A percentile compares a stretch with the other conserved stretches of the same genome.
Conservation (phyloP, 2,888 invertebrate species). For the Drosophila falleni region DNA sequence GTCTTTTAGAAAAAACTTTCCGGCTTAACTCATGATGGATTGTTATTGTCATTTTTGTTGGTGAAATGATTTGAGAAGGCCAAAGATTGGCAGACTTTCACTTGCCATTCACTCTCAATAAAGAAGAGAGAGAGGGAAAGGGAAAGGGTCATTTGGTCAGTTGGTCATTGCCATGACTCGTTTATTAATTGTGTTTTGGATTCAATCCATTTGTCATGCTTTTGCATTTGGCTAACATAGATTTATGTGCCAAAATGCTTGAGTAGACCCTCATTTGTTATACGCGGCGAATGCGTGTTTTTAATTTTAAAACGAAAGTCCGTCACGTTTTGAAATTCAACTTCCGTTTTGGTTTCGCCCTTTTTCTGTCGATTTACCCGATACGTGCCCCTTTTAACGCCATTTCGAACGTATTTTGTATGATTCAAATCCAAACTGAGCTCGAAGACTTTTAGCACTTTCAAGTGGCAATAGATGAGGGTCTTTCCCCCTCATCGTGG, state of each 20-base stretch:
- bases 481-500: slow-evolving; percentile 5
- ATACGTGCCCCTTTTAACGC: slow-evolving; percentile 55
- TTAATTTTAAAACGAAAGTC: slow-evolving; percentile 53
- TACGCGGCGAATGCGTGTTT: slow-evolving; percentile 73
- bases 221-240: slow-evolving; percentile 41
- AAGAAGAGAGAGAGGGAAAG: background rate
- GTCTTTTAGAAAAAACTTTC: slow-evolving; percentile 23
- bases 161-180: slow-evolving; percentile 54
- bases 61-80: slow-evolving; percentile 18
- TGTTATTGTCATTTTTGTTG: slow-evolving; percentile 33
- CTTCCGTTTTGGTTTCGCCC: slow-evolving; percentile 35
- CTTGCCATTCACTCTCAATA: slow-evolving; percentile 16
- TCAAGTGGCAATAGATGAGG: background rate
- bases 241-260: slow-evolving; percentile 47
- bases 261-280: slow-evolving; percentile 50
- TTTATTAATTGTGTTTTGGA: slow-evolving; percentile 74
- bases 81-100: slow-evolving; percentile 29
- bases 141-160: slow-evolving; percentile 31
- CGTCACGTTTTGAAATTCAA: slow-evolving; percentile 51
- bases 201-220: slow-evolving; percentile 74
- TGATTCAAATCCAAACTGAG: slow-evolving; percentile 9
- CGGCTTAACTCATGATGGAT: slow-evolving; percentile 49
- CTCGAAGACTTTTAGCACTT: slow-evolving; percentile 6
- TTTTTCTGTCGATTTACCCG: slow-evolving; percentile 33
- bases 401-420: slow-evolving; percentile 37